These are phyloP conservation scores for Perca schrenkii DNA, from an alignment of 2,113 vertebrate genomes.

Conservation along the genomic window DNA sequence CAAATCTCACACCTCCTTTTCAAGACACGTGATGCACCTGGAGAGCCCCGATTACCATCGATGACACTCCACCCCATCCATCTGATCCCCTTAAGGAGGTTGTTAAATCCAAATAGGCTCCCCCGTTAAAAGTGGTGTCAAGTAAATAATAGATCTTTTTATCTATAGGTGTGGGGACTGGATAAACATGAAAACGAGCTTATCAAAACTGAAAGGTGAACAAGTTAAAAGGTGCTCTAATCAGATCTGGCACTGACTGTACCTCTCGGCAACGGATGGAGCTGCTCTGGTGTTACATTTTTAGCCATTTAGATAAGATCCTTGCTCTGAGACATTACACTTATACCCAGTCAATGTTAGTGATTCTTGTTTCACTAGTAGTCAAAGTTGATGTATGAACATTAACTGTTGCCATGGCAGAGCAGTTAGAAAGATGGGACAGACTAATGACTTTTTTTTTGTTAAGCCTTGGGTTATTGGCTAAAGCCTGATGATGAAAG, in stretches of 20 bases:
- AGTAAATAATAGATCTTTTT: constrained; percentile 72
- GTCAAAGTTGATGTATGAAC: constrained; percentile 6
- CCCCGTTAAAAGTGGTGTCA: constrained; percentile 69
- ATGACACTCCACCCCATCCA: constrained; percentile 72
- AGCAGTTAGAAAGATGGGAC: background rate
- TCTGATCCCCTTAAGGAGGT: constrained; percentile 75
- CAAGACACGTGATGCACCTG: constrained; percentile 58
- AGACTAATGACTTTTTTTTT: no score
- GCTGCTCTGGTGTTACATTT: background rate
- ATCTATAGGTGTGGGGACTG: constrained; percentile 61
- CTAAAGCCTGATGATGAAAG: background rate
- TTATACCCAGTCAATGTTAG: background rate
- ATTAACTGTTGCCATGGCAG: background rate
- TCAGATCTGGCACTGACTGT: constrained; percentile 50
- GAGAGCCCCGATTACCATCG: constrained; percentile 74
- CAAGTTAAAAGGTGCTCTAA: constrained; percentile 50
- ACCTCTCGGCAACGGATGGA: constrained; percentile 7
- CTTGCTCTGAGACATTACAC: constrained; percentile 3
- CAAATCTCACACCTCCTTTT: constrained; percentile 57
- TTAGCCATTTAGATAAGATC: constrained; percentile 12
- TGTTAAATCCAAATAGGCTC: constrained; percentile 71
- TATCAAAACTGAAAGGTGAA: constrained; percentile 68
- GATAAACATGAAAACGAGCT: constrained; percentile 65
- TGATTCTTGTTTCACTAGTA: constrained; percentile 5
- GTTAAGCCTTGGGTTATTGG: no score